phyloP scores from a whole-genome alignment of 2,888 invertebrate genomes.

The Acleris holmiana region DNA sequence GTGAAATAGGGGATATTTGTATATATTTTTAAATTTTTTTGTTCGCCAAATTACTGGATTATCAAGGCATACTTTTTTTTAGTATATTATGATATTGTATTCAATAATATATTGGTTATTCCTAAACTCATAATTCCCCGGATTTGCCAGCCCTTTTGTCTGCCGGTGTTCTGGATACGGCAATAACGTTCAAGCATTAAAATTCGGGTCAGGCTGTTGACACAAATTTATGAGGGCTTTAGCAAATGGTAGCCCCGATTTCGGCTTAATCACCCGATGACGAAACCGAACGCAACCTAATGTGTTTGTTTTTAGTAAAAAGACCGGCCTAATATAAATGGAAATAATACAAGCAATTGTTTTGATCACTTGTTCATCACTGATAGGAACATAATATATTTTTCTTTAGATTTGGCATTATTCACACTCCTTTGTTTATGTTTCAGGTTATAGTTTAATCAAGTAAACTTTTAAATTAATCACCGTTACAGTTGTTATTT shows the following conservation, averaged over 20 bases:
- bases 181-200: slow-evolving; percentile 75
- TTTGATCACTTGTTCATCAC: too few relatives aligned
- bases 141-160: slow-evolving; percentile 67
- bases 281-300: slow-evolving; percentile 27
- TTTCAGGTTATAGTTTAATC: too few relatives aligned
- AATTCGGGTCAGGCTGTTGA: slow-evolving; percentile 78
- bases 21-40: too few relatives aligned
- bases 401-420: too few relatives aligned
- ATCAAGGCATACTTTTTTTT: too few relatives aligned
- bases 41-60: too few relatives aligned
- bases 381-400: too few relatives aligned
- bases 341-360: too few relatives aligned
- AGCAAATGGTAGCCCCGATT: slow-evolving; percentile 64
- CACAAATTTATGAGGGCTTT: slow-evolving; percentile 76
- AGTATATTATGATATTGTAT: background rate
- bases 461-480: too few relatives aligned
- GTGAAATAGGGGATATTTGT: too few relatives aligned
- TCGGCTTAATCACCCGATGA: slow-evolving; percentile 42
- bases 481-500: too few relatives aligned
- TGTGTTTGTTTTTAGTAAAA: slow-evolving; percentile 25
- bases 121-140: slow-evolving; percentile 47
- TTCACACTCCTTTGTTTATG: too few relatives aligned
- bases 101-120: slow-evolving; percentile 42
- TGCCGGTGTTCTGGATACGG: slow-evolving; percentile 66
- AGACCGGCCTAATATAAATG: background rate